Evolutionary conservation across 2,797 vertebrate species (phyloP).

Genomic region (Anguilla marmorata): DNA sequence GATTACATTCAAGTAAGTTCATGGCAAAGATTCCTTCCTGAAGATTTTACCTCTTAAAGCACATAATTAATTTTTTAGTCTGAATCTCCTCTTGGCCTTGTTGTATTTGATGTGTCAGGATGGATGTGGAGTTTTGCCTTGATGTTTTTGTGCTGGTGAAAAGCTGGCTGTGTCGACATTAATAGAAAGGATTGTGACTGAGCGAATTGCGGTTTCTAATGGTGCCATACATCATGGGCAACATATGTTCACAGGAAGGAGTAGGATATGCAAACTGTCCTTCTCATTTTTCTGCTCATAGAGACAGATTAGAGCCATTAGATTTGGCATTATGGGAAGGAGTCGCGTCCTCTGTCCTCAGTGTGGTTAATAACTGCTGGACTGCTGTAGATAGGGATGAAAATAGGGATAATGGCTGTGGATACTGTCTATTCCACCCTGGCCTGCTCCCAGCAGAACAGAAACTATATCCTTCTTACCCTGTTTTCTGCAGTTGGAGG

Average conservation of each 20-base stretch:
- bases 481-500: background rate
- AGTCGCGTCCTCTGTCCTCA: background rate
- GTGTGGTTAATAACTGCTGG: background rate
- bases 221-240: background rate
- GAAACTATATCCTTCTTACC: background rate
- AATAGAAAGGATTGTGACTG: background rate
- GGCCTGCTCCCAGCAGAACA: background rate
- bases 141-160: background rate
- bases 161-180: background rate
- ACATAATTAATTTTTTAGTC: background rate
- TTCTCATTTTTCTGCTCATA: background rate
- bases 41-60: background rate
- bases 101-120: background rate
- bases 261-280: background rate
- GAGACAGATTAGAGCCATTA: conserved; percentile 6
- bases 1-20: background rate
- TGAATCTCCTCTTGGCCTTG: background rate
- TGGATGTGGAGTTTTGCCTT: background rate
- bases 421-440: background rate
- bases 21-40: background rate
- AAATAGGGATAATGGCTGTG: background rate
- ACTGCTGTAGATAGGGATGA: background rate
- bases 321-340: background rate
- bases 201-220: background rate
- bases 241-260: background rate